phyloP scores from a whole-genome alignment of 2,888 invertebrate genomes.

The Spodoptera picta region DNA sequence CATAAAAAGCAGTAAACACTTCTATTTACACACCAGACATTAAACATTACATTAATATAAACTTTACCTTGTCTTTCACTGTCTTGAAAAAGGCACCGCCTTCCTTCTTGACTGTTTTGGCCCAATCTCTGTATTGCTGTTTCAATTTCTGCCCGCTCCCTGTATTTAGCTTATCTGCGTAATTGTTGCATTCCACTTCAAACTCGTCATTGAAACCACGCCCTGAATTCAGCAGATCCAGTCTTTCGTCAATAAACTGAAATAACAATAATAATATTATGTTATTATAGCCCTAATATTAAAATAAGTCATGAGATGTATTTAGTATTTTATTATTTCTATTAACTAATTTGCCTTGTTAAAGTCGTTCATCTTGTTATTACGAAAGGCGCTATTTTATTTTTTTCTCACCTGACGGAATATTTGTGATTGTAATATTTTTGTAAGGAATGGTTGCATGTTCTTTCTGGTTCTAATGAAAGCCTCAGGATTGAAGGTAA shows the following conservation, averaged over 20 bases:
- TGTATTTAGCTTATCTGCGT: conserved; percentile 88
- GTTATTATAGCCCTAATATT: not conserved
- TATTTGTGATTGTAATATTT: conserved; percentile 97
- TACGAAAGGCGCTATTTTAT: not conserved
- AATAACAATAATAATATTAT: not conserved
- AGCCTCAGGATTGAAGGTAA: conserved; percentile 95
- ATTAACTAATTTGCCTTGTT: too few relatives aligned
- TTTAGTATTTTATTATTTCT: not conserved
- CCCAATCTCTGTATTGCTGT: conserved; percentile 92
- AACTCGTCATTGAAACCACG: conserved; percentile 98
- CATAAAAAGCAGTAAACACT: conserved; percentile 8
- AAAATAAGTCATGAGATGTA: not conserved
- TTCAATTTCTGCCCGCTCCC: conserved; percentile 84
- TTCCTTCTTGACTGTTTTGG: conserved; percentile 93
- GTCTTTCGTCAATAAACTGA: conserved; percentile 97
- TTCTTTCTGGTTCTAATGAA: conserved; percentile 96
- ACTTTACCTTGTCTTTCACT: conserved; percentile 94
- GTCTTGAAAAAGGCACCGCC: conserved; percentile 95
- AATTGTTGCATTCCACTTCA: conserved; percentile 92
- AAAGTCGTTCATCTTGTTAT: too few relatives aligned
- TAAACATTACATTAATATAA: not conserved
- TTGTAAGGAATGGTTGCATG: conserved; percentile 96
- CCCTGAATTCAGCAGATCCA: conserved; percentile 97
- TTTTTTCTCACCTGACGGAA: conserved; percentile 93
- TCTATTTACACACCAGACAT: conserved; percentile 4